Base-by-base conservation (phyloP, 1,140 invertebrate species). In the Polypedilum pembai region DNA sequence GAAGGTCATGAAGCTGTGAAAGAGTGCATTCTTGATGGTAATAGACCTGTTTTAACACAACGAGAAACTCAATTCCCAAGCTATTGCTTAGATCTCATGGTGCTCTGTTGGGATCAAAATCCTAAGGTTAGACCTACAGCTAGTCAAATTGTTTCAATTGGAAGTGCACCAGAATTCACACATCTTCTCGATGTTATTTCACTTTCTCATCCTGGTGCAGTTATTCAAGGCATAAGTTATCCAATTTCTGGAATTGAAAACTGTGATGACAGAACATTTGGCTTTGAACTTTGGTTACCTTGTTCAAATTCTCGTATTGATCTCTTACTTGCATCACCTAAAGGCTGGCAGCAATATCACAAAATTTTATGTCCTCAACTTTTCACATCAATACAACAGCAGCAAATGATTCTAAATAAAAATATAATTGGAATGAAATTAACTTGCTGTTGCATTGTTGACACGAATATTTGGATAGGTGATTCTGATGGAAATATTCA, bases 1-100 rank as follows among this genome's bases (percentile, higher is more conserved):
- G 94, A 98, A 79, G 95, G 77, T 0, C 92, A 97, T 78, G 96
- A 98, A 80, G 93, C 94, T 15, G 94, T 98, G 2, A 98, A 98
- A 80, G 95, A 98, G 78, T 94, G 94, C 77, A 94, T 99, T 40
- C 83, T 99, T 40, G 96, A 98, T 82, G 97, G 96, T 65, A 94
- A 92, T 40, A 84, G 96, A 74, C 97, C 97, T 0, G 88, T 92
- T 0, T 82, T 99, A 0, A 91, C 94, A 0, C 90, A 91, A 41
- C 86, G 93, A 83, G 91, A 93, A 79, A 89, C 90, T 1, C 84
- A 91, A 75, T 95, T 94, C 85, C 96, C 96, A 0, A 91, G 91
- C 76, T 94, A 94, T 80, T 89, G 96, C 77, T 83, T 99, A 74
- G 96, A 98, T 84, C 84, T 97, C 15, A 98, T 99, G 95, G 93